Evolutionary conservation across 1,140 invertebrate genomes (phyloP), one percentile per base, ranked within the genome.

Genomic region (Sycobia sp.): DNA sequence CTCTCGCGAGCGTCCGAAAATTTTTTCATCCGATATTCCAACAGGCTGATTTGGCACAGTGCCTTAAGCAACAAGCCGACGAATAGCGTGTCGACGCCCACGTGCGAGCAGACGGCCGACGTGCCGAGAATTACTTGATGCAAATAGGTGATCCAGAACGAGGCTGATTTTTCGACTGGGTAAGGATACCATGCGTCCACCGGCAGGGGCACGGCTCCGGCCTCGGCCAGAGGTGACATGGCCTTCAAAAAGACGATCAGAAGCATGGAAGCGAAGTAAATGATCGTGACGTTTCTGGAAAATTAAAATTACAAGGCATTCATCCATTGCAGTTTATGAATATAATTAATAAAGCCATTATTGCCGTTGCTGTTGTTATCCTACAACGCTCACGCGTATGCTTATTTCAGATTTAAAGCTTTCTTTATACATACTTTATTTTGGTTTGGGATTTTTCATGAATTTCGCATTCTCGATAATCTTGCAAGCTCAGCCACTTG

Each of bases 61-160:
- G 16, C n/a, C n/a, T 46, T 38, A 9, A 62, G 20, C 13, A 62
- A 13, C 29, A 62, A 36, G 14, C 50, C 59, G 13, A 61, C 27
- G 16, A 61, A 53, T n/a, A 53, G 20, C 11, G 59, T 53, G 23
- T 61, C 59, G n/a, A 53, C 36, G 4, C 38, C 20, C 11, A 61
- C 46, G 14, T 61, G 50, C 3, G 22, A 14, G 14, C 18, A 23
- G 3, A 61, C 20, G 3, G 47, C 39, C 11, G 50, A 61, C 16
- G 39, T 34, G 16, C 49, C 59, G 16, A 61, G 59, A 16, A 61
- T 34, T 1, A 43, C 16, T 39, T 61, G 59, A 36, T 61, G 50
- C 13, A 61, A 53, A 46, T 61, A 61, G 0, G 49, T 61, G 10
- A 61, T 11, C 59, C 50, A 61, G 25, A 53, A 61, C 50, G 49